phyloP scores from a whole-genome alignment of 2,113 vertebrate species.

The Cairina moschata region DNA sequence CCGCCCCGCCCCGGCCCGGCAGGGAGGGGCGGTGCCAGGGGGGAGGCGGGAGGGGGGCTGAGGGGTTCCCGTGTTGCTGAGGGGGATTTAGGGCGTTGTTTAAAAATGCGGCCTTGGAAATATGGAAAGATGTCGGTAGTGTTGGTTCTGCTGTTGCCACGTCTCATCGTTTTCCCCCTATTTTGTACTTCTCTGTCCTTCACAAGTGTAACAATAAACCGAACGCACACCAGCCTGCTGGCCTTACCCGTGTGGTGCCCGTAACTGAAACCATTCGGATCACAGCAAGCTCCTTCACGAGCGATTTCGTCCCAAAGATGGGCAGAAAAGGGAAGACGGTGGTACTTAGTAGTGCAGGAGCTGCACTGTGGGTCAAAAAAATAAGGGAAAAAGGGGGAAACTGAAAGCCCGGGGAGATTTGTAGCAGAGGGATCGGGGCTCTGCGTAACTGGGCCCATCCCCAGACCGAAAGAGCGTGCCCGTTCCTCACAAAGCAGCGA shows the following conservation, averaged over 20 bases:
- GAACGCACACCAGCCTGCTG: background rate
- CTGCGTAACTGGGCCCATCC: background rate
- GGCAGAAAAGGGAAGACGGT: background rate
- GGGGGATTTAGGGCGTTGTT: background rate
- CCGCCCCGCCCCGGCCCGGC: no score
- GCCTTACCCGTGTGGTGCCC: fast-evolving
- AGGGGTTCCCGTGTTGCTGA: background rate
- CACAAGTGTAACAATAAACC: background rate
- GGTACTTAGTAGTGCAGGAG: background rate
- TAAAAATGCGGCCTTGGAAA: background rate
- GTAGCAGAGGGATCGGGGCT: background rate
- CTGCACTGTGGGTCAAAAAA: no score
- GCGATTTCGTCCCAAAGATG: background rate
- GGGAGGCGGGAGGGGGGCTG: no score
- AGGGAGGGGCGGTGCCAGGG: no score
- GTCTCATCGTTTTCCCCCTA: background rate
- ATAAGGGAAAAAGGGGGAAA: background rate
- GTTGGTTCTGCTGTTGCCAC: background rate
- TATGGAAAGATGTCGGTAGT: background rate
- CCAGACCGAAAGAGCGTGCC: background rate
- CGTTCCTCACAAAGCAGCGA: background rate
- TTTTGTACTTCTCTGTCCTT: background rate
- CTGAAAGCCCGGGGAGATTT: background rate
- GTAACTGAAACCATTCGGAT: background rate
- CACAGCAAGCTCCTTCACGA: fast-evolving